phyloP scores from a whole-genome alignment of 92 coral and sea anemone species.

The Desmophyllum pertusum region DNA sequence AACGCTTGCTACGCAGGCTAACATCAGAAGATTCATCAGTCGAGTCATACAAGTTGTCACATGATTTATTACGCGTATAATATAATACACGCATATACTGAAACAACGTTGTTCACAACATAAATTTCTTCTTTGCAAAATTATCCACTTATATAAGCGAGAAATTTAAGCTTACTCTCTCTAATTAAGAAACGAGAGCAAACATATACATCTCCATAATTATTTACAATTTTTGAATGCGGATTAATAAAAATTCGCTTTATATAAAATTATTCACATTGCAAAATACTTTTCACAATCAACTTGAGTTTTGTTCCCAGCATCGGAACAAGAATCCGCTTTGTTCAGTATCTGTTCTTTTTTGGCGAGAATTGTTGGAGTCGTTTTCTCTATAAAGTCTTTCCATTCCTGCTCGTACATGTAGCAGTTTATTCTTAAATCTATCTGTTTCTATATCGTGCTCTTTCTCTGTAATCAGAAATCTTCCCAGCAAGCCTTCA shows the following conservation, averaged over 20 bases:
- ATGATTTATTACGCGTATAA: too few relatives aligned
- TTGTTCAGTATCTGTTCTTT: too few relatives aligned
- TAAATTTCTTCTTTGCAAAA: too few relatives aligned
- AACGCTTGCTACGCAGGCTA: too few relatives aligned
- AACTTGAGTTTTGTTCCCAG: not conserved
- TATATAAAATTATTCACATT: not conserved
- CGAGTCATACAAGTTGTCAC: too few relatives aligned
- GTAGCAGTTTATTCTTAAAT: not conserved
- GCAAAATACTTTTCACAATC: not conserved
- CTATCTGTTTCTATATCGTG: not conserved
- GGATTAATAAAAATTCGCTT: not conserved
- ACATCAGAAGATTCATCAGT: too few relatives aligned
- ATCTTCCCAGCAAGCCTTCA: not conserved
- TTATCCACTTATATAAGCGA: too few relatives aligned
- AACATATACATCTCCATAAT: not conserved
- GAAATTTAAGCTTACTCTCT: too few relatives aligned
- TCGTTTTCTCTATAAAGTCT: too few relatives aligned
- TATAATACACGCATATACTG: too few relatives aligned
- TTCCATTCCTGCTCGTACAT: not conserved
- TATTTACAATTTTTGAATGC: not conserved
- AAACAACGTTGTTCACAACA: too few relatives aligned
- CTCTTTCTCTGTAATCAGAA: not conserved
- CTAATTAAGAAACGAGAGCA: not conserved
- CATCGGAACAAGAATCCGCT: not conserved
- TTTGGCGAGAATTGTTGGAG: too few relatives aligned